Percentiles rank a stretch among this genome's conserved stretches.
Evolutionary conservation across 2,113 vertebrate species (phyloP).

Genomic region (Cebus imitator): DNA sequence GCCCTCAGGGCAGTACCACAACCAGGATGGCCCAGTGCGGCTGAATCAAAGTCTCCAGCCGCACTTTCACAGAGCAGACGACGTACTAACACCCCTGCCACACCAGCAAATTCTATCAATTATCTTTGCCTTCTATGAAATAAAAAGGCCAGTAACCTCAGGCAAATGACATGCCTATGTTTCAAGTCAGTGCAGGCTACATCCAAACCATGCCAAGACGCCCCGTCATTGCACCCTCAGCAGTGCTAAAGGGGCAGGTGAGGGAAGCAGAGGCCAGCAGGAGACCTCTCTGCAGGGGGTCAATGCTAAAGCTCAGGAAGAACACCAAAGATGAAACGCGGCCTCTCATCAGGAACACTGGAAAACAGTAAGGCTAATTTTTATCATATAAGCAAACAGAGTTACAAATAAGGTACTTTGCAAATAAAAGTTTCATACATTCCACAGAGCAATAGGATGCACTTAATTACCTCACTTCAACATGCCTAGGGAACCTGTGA

Average conservation of each 20-base stretch:
- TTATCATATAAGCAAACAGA: background rate
- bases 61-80: background rate
- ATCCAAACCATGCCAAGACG: background rate
- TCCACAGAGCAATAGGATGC: background rate
- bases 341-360: background rate
- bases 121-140: background rate
- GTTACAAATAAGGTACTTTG: background rate
- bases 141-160: background rate
- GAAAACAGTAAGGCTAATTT: background rate
- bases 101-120: background rate
- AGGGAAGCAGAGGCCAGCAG: background rate
- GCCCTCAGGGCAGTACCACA: background rate
- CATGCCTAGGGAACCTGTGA: background rate
- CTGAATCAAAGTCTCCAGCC: rapidly evolving
- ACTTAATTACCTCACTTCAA: background rate
- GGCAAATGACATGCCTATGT: background rate
- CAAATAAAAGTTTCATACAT: background rate
- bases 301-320: background rate
- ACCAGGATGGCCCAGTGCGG: background rate
- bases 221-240: background rate
- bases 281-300: background rate
- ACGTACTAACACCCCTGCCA: background rate
- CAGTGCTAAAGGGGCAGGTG: background rate
- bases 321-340: background rate
- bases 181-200: background rate